Percentiles rank a stretch among this genome's conserved stretches.
These are phyloP conservation scores for Eupelmus urozonus DNA, from an alignment of 2,888 invertebrate genomes.

Conservation along the genomic window DNA sequence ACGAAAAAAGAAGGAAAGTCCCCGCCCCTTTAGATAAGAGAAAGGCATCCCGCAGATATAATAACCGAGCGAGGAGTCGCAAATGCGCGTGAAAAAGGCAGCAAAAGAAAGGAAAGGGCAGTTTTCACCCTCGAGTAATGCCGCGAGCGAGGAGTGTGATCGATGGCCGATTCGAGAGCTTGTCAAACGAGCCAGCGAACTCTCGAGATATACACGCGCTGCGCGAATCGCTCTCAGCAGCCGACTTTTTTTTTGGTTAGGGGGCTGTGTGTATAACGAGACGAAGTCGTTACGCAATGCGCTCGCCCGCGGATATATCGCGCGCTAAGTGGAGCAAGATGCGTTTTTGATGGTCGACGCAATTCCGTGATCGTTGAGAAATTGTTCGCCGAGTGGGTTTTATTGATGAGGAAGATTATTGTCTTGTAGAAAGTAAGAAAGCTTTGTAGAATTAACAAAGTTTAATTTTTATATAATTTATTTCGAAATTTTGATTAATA, in stretches of 20 bases:
- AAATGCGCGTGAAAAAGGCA: constrained; percentile 20
- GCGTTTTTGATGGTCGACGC: constrained; percentile 35
- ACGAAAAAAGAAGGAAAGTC: constrained; percentile 6
- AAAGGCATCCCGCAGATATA: neutral
- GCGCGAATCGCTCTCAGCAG: neutral
- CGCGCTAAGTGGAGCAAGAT: constrained; percentile 9
- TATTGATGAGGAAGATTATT: too few relatives aligned
- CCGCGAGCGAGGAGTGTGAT: constrained; percentile 27
- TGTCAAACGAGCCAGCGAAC: constrained; percentile 23
- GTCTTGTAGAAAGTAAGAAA: too few relatives aligned
- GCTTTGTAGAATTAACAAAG: too few relatives aligned
- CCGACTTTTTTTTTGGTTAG: neutral
- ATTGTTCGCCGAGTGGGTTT: neutral
- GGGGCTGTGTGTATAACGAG: constrained; percentile 9
- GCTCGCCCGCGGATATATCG: neutral
- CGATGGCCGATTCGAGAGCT: constrained; percentile 42
- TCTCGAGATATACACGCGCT: constrained; percentile 9
- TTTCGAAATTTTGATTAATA: too few relatives aligned
- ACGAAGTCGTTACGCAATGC: neutral
- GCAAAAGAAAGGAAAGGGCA: constrained; percentile 21
- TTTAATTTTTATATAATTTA: too few relatives aligned
- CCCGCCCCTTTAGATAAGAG: constrained; percentile 24
- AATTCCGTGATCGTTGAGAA: neutral
- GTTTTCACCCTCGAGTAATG: constrained; percentile 43
- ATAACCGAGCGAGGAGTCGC: constrained; percentile 11